Percentiles rank a stretch among this genome's conserved stretches.
phyloP scores from a whole-genome alignment of 2,113 vertebrate genomes.

The Oryzias javanicus region DNA sequence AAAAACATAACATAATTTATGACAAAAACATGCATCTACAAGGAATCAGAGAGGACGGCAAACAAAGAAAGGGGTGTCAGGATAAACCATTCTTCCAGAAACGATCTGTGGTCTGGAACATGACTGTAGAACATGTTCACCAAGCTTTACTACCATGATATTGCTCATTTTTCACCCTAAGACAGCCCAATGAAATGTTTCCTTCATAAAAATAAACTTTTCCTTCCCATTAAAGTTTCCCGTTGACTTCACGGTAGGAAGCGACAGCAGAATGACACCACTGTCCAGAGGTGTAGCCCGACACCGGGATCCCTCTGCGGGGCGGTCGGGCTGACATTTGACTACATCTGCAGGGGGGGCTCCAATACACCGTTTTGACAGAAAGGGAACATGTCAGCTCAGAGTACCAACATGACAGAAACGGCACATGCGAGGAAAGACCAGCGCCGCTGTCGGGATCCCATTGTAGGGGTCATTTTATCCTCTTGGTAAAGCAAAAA shows the following conservation, averaged over 20 bases:
- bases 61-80: no score
- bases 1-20: no score
- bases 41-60: no score
- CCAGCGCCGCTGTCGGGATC: constrained; percentile 8
- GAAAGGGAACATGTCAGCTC: constrained; percentile 61
- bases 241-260: constrained; percentile 39
- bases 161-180: no score
- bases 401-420: constrained; percentile 38
- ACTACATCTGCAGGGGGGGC: constrained; percentile 61
- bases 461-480: not conserved
- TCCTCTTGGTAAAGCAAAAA: constrained; percentile 4
- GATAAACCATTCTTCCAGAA: no score
- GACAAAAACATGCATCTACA: no score
- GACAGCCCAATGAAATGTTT: no score
- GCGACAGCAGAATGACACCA: constrained; percentile 30
- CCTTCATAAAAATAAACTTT: no score
- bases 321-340: constrained; percentile 64
- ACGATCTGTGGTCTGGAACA: no score
- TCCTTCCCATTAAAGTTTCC: not conserved
- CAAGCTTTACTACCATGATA: no score
- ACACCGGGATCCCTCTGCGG: constrained; percentile 32
- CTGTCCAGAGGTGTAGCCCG: constrained; percentile 39
- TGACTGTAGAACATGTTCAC: no score
- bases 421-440: constrained; percentile 15
- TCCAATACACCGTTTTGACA: constrained; percentile 59